A percentile compares a stretch with the other conserved stretches of the same genome.
phyloP scores from a whole-genome alignment of 2,888 invertebrate species.

The Hipparchia sbordonii region DNA sequence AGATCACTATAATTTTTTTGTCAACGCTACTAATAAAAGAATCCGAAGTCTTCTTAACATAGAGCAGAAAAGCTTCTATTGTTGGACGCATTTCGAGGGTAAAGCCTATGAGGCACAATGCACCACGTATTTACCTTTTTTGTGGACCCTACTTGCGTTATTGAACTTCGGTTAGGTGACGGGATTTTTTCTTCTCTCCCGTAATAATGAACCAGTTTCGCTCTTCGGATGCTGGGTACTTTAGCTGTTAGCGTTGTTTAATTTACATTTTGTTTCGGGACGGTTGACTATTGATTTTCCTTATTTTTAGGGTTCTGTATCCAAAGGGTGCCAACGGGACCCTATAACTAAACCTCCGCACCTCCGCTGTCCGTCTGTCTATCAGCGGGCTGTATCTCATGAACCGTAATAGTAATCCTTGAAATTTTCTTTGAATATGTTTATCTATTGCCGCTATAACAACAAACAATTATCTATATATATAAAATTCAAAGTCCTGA shows the following conservation, averaged over 20 bases:
- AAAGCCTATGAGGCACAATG: slow-evolving; percentile 72
- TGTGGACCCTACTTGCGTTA: slow-evolving; percentile 64
- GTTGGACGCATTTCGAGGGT: slow-evolving; percentile 70
- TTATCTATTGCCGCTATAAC: too few relatives aligned
- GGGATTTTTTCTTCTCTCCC: slow-evolving; percentile 42
- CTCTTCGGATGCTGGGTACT: slow-evolving; percentile 31
- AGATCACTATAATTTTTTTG: slow-evolving; percentile 45
- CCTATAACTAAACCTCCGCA: too few relatives aligned
- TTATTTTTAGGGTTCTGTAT: background rate
- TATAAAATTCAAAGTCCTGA: too few relatives aligned
- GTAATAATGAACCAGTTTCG: slow-evolving; percentile 41
- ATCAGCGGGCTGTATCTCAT: too few relatives aligned
- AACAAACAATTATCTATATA: too few relatives aligned
- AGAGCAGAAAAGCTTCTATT: slow-evolving; percentile 75
- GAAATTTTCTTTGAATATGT: too few relatives aligned
- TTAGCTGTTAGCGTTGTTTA: slow-evolving; percentile 25
- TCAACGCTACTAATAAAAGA: slow-evolving; percentile 65
- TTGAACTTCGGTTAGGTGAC: slow-evolving; percentile 47
- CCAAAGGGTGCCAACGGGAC: too few relatives aligned
- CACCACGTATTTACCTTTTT: slow-evolving; percentile 66
- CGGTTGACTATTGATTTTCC: slow-evolving; percentile 4
- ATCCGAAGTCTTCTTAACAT: slow-evolving; percentile 72
- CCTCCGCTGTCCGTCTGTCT: too few relatives aligned
- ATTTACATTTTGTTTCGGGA: slow-evolving; percentile 26
- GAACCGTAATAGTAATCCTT: too few relatives aligned